phyloP scores from a whole-genome alignment of 2,888 invertebrate genomes.

The Drosophila eohydei region DNA sequence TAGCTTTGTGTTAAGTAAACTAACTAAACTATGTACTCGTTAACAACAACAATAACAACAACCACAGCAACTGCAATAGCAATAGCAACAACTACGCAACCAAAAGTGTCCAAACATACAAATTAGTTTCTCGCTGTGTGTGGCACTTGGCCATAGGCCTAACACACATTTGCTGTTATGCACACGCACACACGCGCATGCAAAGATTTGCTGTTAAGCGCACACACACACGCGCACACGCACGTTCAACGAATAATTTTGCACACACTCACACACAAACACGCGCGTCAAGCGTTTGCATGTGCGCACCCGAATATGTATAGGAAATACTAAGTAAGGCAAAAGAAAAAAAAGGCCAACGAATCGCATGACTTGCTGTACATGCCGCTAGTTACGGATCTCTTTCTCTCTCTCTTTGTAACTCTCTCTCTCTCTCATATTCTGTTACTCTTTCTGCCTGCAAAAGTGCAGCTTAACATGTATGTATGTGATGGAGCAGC shows the following conservation, averaged over 20 bases:
- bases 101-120: constrained; percentile 57
- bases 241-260: constrained; percentile 44
- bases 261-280: constrained; percentile 34
- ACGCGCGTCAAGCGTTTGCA: constrained; percentile 67
- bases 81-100: constrained; percentile 52
- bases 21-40: constrained; percentile 49
- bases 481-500: constrained; percentile 16
- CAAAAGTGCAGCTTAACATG: neutral
- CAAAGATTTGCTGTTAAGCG: constrained; percentile 28
- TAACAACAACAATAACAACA: constrained; percentile 40
- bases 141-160: constrained; percentile 39
- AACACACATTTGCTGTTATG: constrained; percentile 7
- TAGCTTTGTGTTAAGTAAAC: constrained; percentile 82
- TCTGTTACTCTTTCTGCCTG: constrained; percentile 9
- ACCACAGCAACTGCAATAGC: constrained; percentile 27
- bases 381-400: constrained; percentile 40
- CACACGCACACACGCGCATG: constrained; percentile 13
- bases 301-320: constrained; percentile 66
- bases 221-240: constrained; percentile 34
- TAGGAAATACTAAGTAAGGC: constrained; percentile 23
- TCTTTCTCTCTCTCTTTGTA: constrained; percentile 11
- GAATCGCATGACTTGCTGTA: constrained; percentile 67
- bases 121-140: constrained; percentile 52
- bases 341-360: constrained; percentile 45
- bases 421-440: neutral